Evolutionary conservation across 2,113 vertebrate species (phyloP), one percentile per base, ranked within the genome.

Genomic region (Bujurquina vittata): DNA sequence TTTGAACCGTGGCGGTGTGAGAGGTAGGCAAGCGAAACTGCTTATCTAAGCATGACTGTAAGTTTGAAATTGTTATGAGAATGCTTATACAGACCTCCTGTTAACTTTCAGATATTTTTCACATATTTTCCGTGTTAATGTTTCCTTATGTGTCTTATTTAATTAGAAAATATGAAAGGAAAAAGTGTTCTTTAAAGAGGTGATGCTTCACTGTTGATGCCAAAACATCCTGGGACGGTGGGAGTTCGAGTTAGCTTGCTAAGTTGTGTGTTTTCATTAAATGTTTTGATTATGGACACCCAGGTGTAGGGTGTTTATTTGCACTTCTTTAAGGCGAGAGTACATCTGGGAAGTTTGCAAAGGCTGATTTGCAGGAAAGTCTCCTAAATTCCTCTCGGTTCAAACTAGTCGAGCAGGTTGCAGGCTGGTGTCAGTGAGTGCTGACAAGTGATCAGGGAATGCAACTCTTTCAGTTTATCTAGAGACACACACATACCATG

Each of bases 381-480:
- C 56, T 77, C 67, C 35, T 73, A 43, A 86, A 83, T 90, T 89
- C 81, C 61, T 89, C 77, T 80, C 54, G 2, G 87, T 67, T 80
- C 4, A 91, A 95, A 95, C 94, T 63, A 83, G 94, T 95, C 61
- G 37, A 86, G 88, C 94, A 92, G 94, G 93, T 95, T 94, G 79
- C 77, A 78, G 86, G 55, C 59, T 80, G 58, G 78, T 83, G 77
- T 79, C 46, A 52, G 78, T 77, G 31, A 49, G 73, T 81, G 77
- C 43, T 92, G 90, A 92, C 90, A 88, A 92, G 90, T 85, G 83
- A 88, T 84, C 83, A 81, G 89, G 81, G 88, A 94, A 92, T 93
- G 91, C 89, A 63, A 85, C 81, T 85, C 52, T 82, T 85, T 92
- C 88, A 81, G 63, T 81, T 77, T 26, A 84, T 88, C 79, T 22